Evolutionary conservation across 2,888 invertebrate species (phyloP).

Genomic region (Dyspetes luteomarginatus): DNA sequence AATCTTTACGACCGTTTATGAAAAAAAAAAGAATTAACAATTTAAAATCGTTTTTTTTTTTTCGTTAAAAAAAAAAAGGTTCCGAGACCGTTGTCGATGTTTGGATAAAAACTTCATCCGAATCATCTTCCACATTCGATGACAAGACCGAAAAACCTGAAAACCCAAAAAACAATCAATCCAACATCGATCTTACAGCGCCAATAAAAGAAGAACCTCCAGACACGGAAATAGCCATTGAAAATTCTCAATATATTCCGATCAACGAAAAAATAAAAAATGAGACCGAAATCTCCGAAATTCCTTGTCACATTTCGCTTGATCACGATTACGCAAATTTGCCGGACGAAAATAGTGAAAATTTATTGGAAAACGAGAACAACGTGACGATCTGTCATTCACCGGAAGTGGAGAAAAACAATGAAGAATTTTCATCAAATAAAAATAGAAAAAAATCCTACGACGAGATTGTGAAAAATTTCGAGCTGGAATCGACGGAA

Average conservation of each 20-base stretch:
- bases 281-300: slow-evolving; percentile 28
- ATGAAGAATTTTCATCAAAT: slow-evolving; percentile 3
- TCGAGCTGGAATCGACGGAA: background rate
- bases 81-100: slow-evolving; percentile 92
- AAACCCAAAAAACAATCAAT: slow-evolving; percentile 5
- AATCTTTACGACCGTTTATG: too few relatives aligned
- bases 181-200: background rate
- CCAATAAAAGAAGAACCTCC: slow-evolving; percentile 48
- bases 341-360: background rate
- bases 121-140: slow-evolving; percentile 14
- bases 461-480: slow-evolving; percentile 33
- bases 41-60: background rate
- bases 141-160: slow-evolving; percentile 32
- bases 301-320: slow-evolving; percentile 46
- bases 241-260: slow-evolving; percentile 7
- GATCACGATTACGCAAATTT: slow-evolving; percentile 67
- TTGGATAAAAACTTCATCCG: slow-evolving; percentile 83
- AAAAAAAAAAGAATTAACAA: too few relatives aligned
- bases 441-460: background rate
- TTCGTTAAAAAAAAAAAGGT: slow-evolving; percentile 83
- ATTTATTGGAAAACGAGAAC: slow-evolving; percentile 40
- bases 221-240: slow-evolving; percentile 21
- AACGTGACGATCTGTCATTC: slow-evolving; percentile 61
- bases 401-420: slow-evolving; percentile 14
- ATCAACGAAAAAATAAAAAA: slow-evolving; percentile 33